phyloP scores from a whole-genome alignment of 2,113 vertebrate species.

The Rhombomys opimus region DNA sequence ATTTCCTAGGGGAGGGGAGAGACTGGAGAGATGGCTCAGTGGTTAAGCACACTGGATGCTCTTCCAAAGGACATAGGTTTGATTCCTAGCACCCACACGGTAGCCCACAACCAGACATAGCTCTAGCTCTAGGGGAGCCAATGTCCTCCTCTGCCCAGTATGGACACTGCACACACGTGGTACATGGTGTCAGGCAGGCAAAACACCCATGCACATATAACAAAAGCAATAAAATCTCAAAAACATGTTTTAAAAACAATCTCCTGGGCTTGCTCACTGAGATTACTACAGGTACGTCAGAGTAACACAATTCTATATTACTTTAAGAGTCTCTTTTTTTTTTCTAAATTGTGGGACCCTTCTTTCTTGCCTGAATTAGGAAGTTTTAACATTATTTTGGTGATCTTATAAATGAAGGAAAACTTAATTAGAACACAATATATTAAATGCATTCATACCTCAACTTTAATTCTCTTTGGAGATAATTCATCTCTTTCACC shows the following conservation, averaged over 20 bases:
- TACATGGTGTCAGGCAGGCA: not conserved
- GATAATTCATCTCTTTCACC: conserved; percentile 96
- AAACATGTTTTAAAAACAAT: not conserved
- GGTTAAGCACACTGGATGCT: not conserved
- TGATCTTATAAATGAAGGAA: conserved; percentile 10
- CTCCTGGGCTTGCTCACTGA: conserved; percentile 39
- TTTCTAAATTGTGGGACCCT: conserved; percentile 16
- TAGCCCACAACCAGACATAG: not conserved
- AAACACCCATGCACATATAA: not conserved
- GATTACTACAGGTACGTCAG: not conserved
- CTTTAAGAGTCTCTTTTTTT: conserved; percentile 47
- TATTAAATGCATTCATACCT: conserved; percentile 87
- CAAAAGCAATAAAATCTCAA: not conserved
- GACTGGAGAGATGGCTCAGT: not conserved
- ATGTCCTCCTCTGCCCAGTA: not conserved
- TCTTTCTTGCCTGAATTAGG: conserved; percentile 10
- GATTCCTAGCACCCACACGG: not conserved
- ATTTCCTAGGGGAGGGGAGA: not conserved
- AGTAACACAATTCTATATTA: conserved; percentile 41
- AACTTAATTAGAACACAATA: conserved; percentile 59
- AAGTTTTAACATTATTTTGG: conserved; percentile 17
- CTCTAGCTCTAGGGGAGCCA: not conserved
- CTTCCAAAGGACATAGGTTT: not conserved
- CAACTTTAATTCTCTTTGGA: conserved; percentile 97
- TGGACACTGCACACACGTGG: not conserved